These are phyloP conservation scores for Phalangium opilio DNA, from an alignment of 2,888 invertebrate genomes.

Conservation along the genomic window DNA sequence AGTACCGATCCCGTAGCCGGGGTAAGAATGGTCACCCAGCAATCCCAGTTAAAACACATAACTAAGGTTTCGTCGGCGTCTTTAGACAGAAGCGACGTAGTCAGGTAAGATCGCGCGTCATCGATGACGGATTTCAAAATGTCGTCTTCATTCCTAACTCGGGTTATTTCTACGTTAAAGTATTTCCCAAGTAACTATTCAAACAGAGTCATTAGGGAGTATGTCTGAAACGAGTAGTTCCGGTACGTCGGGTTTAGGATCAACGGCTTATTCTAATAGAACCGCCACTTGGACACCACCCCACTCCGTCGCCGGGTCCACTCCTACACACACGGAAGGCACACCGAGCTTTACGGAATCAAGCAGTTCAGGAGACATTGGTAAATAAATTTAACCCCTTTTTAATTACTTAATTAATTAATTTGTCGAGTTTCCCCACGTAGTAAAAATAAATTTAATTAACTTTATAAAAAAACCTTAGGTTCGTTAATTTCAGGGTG, in stretches of 20 bases:
- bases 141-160: neutral
- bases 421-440: too few species aligned
- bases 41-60: neutral
- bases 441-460: too few species aligned
- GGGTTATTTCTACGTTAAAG: too few species aligned
- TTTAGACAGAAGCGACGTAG: neutral
- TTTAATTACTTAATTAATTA: too few species aligned
- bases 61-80: neutral
- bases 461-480: too few species aligned
- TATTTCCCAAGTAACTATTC: slow-evolving; percentile 21
- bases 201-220: slow-evolving; percentile 21
- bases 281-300: slow-evolving; percentile 28
- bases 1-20: slow-evolving; percentile 13
- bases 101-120: neutral
- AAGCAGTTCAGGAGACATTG: slow-evolving; percentile 46
- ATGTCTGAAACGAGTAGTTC: slow-evolving; percentile 22
- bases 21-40: neutral
- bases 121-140: too few species aligned
- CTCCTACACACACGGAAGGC: slow-evolving; percentile 97
- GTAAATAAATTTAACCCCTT: too few species aligned
- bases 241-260: slow-evolving; percentile 21
- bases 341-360: slow-evolving; percentile 95
- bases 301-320: slow-evolving; percentile 36
- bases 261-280: slow-evolving; percentile 13
- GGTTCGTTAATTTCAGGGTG: too few species aligned